Conservation (phyloP, 2,797 vertebrate genomes). For the Uromys caudimaculatus region DNA sequence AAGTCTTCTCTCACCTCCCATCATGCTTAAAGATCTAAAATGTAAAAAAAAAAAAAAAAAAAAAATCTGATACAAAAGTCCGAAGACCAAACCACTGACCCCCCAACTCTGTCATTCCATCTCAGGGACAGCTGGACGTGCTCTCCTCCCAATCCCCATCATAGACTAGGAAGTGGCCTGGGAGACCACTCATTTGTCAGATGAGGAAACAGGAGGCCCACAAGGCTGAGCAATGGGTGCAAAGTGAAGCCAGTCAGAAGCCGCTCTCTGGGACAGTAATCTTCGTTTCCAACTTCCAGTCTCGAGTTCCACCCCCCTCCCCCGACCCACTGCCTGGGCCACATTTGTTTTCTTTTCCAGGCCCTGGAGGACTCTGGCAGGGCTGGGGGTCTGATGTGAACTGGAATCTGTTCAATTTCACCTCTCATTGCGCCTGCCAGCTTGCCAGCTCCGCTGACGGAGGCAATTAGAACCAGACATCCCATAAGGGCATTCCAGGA, state of each 20-base stretch:
- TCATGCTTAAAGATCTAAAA: slow-evolving; percentile 45
- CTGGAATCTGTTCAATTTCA: slow-evolving; percentile 80
- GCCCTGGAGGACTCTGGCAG: slow-evolving; percentile 59
- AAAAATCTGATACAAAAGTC: slow-evolving; percentile 25
- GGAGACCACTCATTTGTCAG: slow-evolving; percentile 26
- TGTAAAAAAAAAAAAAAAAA: neutral
- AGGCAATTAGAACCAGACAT: slow-evolving; percentile 82
- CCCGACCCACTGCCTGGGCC: neutral
- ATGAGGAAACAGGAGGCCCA: neutral
- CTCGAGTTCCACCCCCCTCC: neutral
- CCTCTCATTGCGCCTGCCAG: slow-evolving; percentile 78
- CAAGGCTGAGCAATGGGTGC: neutral
- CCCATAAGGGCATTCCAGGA: slow-evolving; percentile 80
- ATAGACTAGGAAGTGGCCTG: neutral
- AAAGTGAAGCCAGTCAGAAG: accelerated
- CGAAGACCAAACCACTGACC: neutral
- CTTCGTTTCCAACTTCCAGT: slow-evolving; percentile 32
- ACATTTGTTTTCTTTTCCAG: slow-evolving; percentile 75
- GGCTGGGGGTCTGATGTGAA: slow-evolving; percentile 76
- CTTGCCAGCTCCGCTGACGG: slow-evolving; percentile 72
- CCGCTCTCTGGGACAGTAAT: neutral
- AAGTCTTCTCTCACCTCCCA: neutral
- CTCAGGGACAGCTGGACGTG: neutral
- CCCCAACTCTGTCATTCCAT: no score
- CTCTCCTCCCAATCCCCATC: neutral